Percentiles rank a stretch among this genome's conserved stretches.
Conservation (phyloP, 2,797 vertebrate species). For the Phrynocephalus forsythii region DNA sequence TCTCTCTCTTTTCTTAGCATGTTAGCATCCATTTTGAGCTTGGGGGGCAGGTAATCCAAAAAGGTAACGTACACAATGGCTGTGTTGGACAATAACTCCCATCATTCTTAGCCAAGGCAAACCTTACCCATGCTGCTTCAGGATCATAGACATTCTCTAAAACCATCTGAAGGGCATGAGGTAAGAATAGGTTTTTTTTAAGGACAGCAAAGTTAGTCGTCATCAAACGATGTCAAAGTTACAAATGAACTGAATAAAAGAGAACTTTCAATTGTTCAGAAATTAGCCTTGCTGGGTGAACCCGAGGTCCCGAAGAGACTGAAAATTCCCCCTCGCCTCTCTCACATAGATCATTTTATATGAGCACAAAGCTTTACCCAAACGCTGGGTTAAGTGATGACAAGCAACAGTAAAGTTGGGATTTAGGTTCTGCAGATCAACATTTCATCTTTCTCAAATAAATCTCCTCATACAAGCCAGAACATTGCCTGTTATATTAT, state of each 20-base stretch:
- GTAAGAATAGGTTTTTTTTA: neutral
- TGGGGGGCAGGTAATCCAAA: too few relatives aligned
- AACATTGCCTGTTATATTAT: slow-evolving; percentile 3
- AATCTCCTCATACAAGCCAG: neutral
- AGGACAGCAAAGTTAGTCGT: neutral
- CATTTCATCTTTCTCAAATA: neutral
- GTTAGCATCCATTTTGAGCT: too few relatives aligned
- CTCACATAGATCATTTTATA: neutral
- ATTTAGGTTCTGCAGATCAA: slow-evolving; percentile 10
- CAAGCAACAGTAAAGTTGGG: neutral
- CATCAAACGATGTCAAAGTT: neutral
- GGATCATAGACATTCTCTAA: neutral
- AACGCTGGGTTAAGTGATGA: neutral
- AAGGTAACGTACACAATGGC: too few relatives aligned
- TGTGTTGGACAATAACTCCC: too few relatives aligned
- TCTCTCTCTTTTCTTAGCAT: too few relatives aligned
- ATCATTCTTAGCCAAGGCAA: neutral
- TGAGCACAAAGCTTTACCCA: neutral
- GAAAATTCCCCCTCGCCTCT: neutral
- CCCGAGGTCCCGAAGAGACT: neutral
- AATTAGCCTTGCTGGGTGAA: neutral
- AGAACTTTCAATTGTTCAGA: neutral
- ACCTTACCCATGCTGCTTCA: neutral
- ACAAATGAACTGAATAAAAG: neutral
- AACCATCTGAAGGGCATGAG: neutral